These are phyloP conservation scores for Bombus haemorrhoidalis DNA, from an alignment of 1,140 invertebrate genomes.

Conservation along the genomic window DNA sequence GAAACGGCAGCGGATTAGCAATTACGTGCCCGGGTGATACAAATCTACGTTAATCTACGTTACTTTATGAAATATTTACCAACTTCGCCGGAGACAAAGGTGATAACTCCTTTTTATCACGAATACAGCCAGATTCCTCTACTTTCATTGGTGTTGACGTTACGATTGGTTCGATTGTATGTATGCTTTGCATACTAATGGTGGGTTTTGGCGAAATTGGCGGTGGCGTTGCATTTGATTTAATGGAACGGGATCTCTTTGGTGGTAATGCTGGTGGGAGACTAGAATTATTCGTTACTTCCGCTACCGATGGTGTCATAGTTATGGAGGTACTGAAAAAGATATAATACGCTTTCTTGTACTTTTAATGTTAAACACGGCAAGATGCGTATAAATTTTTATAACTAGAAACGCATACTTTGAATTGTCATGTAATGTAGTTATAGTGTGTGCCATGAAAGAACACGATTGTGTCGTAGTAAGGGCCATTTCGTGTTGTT, in stretches of 20 bases:
- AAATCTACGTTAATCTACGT: not conserved
- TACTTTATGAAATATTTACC: conserved; percentile 47
- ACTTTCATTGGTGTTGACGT: conserved; percentile 77
- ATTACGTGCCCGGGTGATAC: not conserved
- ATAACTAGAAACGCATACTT: conserved; percentile 71
- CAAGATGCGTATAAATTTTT: not conserved
- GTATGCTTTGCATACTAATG: conserved; percentile 73
- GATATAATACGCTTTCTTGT: conserved; percentile 7
- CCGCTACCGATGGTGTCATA: conserved; percentile 77
- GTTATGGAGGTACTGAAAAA: conserved; percentile 72
- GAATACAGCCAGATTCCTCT: conserved; percentile 62
- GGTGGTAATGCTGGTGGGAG: conserved; percentile 91
- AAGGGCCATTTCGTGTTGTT: conserved; percentile 85
- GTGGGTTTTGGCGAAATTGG: conserved; percentile 78
- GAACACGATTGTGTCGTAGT: conserved; percentile 85
- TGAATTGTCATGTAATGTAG: conserved; percentile 78
- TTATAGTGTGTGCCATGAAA: conserved; percentile 82
- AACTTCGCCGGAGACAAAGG: conserved; percentile 68
- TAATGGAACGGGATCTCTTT: conserved; percentile 85
- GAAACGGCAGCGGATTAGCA: not conserved
- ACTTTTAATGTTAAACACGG: not conserved
- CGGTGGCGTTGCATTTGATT: conserved; percentile 79
- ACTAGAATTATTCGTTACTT: conserved; percentile 77
- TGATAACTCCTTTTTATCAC: conserved; percentile 73
- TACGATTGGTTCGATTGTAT: conserved; percentile 75